phyloP scores from a whole-genome alignment of 1,140 invertebrate genomes.

The Prorops nasuta region DNA sequence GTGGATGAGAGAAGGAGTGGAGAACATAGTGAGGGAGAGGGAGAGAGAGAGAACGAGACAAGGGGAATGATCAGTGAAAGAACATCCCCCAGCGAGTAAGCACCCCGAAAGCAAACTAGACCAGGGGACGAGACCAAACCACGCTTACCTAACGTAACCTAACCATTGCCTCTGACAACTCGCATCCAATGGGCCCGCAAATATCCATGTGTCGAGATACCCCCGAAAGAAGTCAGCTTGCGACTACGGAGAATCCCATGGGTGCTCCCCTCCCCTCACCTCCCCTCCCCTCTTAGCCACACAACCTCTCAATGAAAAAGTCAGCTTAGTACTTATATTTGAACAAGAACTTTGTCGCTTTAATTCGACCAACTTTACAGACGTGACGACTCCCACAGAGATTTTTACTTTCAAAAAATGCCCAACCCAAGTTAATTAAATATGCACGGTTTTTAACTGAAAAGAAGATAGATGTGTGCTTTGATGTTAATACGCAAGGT shows the following conservation, averaged over 20 bases:
- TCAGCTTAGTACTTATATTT: too few relatives aligned
- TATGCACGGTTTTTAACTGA: too few relatives aligned
- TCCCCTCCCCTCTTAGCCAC: too few relatives aligned
- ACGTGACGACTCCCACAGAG: too few relatives aligned
- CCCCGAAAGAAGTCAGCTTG: constrained; percentile 22
- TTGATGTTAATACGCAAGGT: too few relatives aligned
- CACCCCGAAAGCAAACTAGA: constrained; percentile 20
- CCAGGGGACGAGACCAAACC: constrained; percentile 20
- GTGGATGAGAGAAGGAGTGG: not conserved
- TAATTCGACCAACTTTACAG: too few relatives aligned
- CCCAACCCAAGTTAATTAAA: too few relatives aligned
- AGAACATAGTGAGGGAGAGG: constrained; percentile 5
- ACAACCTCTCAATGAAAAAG: too few relatives aligned
- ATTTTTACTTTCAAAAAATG: too few relatives aligned
- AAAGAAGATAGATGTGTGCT: too few relatives aligned
- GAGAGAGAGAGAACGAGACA: not conserved
- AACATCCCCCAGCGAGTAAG: constrained; percentile 20
- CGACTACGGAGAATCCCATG: not conserved
- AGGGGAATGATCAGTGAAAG: not conserved
- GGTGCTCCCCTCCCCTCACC: not conserved
- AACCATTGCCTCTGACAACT: constrained; percentile 1
- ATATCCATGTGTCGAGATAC: constrained; percentile 11
- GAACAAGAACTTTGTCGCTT: too few relatives aligned
- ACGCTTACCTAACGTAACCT: constrained; percentile 16
- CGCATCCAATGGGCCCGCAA: not conserved